Conservation (phyloP, 2,888 invertebrate species). For the Cephalotes varians region DNA sequence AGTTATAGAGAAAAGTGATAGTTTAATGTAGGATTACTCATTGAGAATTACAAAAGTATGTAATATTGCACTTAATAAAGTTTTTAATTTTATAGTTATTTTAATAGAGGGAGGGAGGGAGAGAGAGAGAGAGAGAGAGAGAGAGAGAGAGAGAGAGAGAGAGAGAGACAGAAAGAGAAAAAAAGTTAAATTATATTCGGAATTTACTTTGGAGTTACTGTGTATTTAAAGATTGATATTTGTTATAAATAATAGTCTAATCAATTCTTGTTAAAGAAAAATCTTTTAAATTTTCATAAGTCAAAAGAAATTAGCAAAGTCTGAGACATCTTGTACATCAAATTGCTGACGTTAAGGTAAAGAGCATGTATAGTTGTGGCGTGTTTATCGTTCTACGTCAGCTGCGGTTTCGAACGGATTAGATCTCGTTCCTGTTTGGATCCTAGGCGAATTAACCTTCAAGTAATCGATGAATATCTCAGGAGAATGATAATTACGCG, state of each 20-base stretch:
- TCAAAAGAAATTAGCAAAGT: not conserved
- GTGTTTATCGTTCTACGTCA: constrained; percentile 63
- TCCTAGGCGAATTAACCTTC: constrained; percentile 65
- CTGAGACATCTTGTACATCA: constrained; percentile 15
- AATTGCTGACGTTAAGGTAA: constrained; percentile 33
- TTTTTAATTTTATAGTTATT: not conserved
- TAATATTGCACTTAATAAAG: not conserved
- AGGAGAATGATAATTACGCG: constrained; percentile 34
- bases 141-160: not conserved
- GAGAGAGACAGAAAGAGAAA: not conserved
- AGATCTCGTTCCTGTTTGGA: constrained; percentile 60
- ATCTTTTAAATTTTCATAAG: not conserved
- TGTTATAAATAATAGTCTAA: not conserved
- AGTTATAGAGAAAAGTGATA: not conserved
- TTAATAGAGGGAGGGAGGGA: not conserved
- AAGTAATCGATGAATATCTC: constrained; percentile 52
- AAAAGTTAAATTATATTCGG: not conserved
- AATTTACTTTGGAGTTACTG: not conserved
- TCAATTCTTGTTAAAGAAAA: not conserved
- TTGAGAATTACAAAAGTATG: not conserved
- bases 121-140: not conserved
- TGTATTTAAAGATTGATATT: not conserved
- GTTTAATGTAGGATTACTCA: not conserved
- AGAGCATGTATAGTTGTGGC: constrained; percentile 32
- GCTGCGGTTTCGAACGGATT: constrained; percentile 61